These are phyloP conservation scores for Ursus arctos DNA, from an alignment of 2,113 vertebrate species.

Conservation along the genomic window DNA sequence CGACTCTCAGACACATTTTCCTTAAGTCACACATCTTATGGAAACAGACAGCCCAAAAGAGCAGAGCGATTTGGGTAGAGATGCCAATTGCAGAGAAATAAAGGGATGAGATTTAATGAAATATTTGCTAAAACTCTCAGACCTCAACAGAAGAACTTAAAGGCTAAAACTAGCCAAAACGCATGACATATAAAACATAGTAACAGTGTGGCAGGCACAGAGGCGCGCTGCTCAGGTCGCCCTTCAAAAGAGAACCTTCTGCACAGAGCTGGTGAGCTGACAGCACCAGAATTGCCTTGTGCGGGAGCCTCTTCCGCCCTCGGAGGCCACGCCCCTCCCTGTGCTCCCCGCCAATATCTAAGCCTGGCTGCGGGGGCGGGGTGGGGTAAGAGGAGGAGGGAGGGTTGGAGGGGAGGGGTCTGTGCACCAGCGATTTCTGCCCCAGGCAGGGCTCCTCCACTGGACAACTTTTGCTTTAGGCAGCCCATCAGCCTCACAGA, in stretches of 20 bases:
- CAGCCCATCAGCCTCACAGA: not conserved
- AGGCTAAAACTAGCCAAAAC: not conserved
- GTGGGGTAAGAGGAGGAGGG: too few relatives aligned
- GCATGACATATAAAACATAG: not conserved
- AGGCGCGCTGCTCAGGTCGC: not conserved
- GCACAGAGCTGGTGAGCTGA: not conserved
- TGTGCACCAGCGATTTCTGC: too few relatives aligned
- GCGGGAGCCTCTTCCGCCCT: not conserved
- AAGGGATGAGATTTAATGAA: not conserved
- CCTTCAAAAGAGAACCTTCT: not conserved
- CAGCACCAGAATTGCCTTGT: not conserved
- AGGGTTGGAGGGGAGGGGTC: not conserved
- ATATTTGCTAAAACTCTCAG: conserved; percentile 5
- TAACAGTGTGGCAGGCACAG: not conserved
- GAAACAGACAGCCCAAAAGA: not conserved
- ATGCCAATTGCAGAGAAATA: not conserved
- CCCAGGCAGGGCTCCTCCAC: not conserved
- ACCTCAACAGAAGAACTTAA: not conserved
- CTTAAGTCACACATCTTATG: not conserved
- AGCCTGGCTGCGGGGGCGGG: too few relatives aligned
- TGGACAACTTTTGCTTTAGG: not conserved
- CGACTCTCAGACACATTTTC: not conserved
- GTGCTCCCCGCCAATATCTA: too few relatives aligned
- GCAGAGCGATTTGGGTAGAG: not conserved
- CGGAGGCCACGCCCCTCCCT: not conserved